Evolutionary conservation across 1,140 invertebrate genomes (phyloP).

Genomic region (Meloidogyne floridensis): DNA sequence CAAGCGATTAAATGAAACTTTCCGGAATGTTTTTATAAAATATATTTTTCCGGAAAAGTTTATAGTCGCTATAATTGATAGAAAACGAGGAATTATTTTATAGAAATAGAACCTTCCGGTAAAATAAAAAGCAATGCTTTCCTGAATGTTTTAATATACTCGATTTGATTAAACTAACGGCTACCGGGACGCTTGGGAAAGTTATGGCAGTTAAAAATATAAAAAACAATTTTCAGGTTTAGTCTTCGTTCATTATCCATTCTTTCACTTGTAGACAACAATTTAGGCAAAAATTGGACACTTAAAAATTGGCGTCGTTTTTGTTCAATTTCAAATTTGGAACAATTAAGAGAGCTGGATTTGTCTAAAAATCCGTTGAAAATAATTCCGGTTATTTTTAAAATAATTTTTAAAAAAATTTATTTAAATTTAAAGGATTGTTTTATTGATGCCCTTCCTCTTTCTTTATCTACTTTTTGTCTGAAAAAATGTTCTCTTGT

Average conservation of each 20-base stretch:
- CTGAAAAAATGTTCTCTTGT: slow-evolving; percentile 11
- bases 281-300: slow-evolving; percentile 14
- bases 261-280: slow-evolving; percentile 18
- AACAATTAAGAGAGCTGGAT: slow-evolving; percentile 16
- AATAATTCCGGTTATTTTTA: slow-evolving; percentile 24
- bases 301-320: slow-evolving; percentile 28
- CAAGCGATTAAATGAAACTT: too few relatives aligned
- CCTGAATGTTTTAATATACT: too few relatives aligned
- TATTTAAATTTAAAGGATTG: slow-evolving; percentile 14
- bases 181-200: too few relatives aligned
- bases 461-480: slow-evolving; percentile 13
- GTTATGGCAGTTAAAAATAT: too few relatives aligned
- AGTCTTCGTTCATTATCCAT: slow-evolving; percentile 17
- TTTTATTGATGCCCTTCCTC: slow-evolving; percentile 28
- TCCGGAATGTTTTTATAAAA: too few relatives aligned
- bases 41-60: too few relatives aligned
- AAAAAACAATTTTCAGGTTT: background rate
- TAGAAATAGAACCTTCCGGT: too few relatives aligned
- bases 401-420: background rate
- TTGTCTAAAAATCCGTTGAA: slow-evolving; percentile 30
- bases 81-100: too few relatives aligned
- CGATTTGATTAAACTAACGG: too few relatives aligned
- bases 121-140: too few relatives aligned
- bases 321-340: slow-evolving; percentile 17
- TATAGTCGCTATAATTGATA: too few relatives aligned